phyloP scores from a whole-genome alignment of 2,797 vertebrate genomes.

The Prionace glauca region DNA sequence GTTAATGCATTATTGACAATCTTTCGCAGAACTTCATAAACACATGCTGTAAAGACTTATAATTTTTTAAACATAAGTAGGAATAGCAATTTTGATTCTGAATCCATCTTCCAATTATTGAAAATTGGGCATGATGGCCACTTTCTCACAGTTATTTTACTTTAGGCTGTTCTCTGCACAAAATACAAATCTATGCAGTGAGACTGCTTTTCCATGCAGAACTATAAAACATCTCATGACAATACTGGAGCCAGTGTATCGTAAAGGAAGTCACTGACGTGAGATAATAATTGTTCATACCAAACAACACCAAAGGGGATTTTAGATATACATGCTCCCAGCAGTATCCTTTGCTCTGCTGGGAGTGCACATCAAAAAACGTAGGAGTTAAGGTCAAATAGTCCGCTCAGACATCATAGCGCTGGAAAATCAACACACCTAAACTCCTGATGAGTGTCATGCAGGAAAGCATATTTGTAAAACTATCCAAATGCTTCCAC shows the following conservation, averaged over 20 bases:
- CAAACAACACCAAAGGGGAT: neutral
- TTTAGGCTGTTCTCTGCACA: neutral
- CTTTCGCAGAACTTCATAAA: neutral
- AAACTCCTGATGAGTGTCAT: neutral
- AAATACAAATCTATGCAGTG: slow-evolving; percentile 10
- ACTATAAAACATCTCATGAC: slow-evolving; percentile 10
- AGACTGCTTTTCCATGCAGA: neutral
- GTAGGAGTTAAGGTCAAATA: neutral
- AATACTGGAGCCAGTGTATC: neutral
- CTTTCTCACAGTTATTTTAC: neutral
- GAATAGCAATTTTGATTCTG: neutral
- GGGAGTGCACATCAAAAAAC: neutral
- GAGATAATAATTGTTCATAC: neutral
- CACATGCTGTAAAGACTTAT: neutral
- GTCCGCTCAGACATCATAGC: neutral
- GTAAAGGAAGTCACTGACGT: neutral
- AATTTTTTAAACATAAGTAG: neutral
- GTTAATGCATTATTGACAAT: neutral
- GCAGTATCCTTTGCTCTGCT: neutral
- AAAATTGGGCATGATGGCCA: neutral
- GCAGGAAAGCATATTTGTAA: too few relatives aligned
- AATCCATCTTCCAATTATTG: neutral
- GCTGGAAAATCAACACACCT: neutral
- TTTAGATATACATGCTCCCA: neutral
- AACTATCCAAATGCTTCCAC: neutral